These are phyloP conservation scores for Hycleus phaleratus DNA, from an alignment of 1,140 invertebrate genomes.

Conservation along the genomic window DNA sequence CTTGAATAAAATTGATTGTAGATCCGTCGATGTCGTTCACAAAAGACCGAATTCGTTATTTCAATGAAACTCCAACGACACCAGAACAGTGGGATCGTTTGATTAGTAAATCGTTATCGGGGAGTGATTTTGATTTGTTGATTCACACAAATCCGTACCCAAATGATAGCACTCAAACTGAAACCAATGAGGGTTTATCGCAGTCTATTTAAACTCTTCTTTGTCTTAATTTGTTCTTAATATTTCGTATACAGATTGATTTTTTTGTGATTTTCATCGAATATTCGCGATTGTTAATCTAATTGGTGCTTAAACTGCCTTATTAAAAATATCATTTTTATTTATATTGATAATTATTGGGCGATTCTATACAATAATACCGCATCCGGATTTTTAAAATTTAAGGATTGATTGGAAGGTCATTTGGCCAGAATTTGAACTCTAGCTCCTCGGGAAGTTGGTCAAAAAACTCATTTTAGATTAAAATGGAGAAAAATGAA, in stretches of 20 bases:
- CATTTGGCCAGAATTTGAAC: no score
- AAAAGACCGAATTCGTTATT: constrained; percentile 21
- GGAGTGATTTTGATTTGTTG: constrained; percentile 56
- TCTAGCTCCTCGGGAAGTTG: no score
- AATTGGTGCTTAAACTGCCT: no score
- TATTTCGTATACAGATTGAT: background rate
- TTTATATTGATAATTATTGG: no score
- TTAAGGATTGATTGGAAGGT: no score
- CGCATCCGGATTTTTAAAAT: no score
- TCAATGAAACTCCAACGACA: constrained; percentile 29
- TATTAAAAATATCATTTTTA: no score
- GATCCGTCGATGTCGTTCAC: constrained; percentile 7
- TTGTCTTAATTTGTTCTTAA: background rate
- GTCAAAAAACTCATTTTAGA: no score
- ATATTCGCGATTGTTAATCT: no score
- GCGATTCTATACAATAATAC: no score
- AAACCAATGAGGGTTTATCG: background rate
- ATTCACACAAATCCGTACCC: constrained; percentile 42
- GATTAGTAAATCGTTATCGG: constrained; percentile 46
- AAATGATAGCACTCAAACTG: background rate
- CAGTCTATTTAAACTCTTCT: background rate
- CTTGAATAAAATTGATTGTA: background rate
- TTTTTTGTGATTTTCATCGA: background rate
- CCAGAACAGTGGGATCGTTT: constrained; percentile 46
- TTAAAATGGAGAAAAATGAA: no score